These are phyloP conservation scores for Drosophila lutescens DNA, from an alignment of 2,888 invertebrate species.

Conservation along the genomic window DNA sequence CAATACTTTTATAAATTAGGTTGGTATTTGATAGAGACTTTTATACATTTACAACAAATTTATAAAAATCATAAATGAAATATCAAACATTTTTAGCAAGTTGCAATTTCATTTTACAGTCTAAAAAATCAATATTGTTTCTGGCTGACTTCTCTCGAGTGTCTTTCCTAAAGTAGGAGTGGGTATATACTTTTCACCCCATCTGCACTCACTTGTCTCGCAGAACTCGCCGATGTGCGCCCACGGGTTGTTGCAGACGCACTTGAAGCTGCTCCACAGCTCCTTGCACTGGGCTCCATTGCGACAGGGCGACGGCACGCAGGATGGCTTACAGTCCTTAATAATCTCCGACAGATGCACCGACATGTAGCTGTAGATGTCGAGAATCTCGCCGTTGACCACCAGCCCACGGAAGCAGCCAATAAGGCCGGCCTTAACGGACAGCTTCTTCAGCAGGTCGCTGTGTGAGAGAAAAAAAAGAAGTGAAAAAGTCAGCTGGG, in stretches of 20 bases:
- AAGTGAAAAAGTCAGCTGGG: slow-evolving; percentile 59
- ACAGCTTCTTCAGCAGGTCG: slow-evolving; percentile 91
- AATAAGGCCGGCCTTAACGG: slow-evolving; percentile 94
- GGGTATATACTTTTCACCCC: not conserved
- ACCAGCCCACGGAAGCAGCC: slow-evolving; percentile 97
- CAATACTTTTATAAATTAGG: too few relatives aligned
- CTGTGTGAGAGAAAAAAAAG: slow-evolving; percentile 83
- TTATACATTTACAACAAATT: too few relatives aligned
- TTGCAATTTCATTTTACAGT: too few relatives aligned
- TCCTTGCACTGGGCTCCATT: slow-evolving; percentile 96
- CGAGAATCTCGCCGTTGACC: slow-evolving; percentile 95
- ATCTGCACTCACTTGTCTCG: slow-evolving; percentile 91
- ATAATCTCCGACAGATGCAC: slow-evolving; percentile 96
- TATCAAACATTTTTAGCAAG: too few relatives aligned
- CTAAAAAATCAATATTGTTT: not conserved
- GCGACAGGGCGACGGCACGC: slow-evolving; percentile 96
- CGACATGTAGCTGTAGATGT: slow-evolving; percentile 96
- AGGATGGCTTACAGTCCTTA: slow-evolving; percentile 96
- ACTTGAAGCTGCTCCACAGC: slow-evolving; percentile 95
- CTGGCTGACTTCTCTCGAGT: not conserved
- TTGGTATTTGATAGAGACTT: too few relatives aligned
- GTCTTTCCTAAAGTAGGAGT: not conserved
- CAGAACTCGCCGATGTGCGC: slow-evolving; percentile 96
- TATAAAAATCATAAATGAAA: too few relatives aligned
- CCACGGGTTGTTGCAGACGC: slow-evolving; percentile 96